Base-by-base conservation (phyloP, 2,797 vertebrate genomes). In the Podarcis lilfordi region DNA sequence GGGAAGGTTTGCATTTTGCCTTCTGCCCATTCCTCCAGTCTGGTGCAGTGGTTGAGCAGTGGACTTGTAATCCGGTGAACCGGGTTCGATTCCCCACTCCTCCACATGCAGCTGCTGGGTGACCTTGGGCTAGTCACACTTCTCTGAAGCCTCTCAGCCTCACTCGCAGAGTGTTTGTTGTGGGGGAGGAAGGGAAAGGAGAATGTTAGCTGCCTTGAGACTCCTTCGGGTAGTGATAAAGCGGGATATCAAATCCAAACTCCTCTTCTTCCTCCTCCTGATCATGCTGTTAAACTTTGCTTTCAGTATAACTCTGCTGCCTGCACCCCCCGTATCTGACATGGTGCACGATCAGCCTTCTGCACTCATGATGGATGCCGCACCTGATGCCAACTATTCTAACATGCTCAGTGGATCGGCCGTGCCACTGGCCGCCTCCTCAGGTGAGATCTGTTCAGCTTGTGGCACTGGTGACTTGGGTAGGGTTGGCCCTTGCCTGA, bases 381-480 rank as follows among this genome's bases (percentile, higher is more conserved):
- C 85, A 84, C 25, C 61, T 86, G 83, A n/a, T 23, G 61, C 76
- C 74, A 94, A 9, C 81, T 89, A 66, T 89, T 93, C 91, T 45
- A 89, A 76, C 50, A 72, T 89, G 45, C 76, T 88, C 55, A 80
- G 80, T 80, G 87, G 82, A 40, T 43, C 32, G 1, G 7, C 91
- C 87, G 64, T 37, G 37, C 37, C 82, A 0, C 29, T 83, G 40
- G 4, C 32, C 17, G 32, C 91, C 17, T 59, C 92, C 23, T 89
- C 94, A 95, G 95, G 95, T 96, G 89, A 95, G 94, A 93, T 1
- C 45, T 0, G 0, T n/a, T 68, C 75, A 17, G n/a, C 0, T 37
- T 77, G 3, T 74, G 76, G 37, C 10, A 1, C 27, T n/a, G 75
- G 35, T 25, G 89, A 74, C 8, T 45, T 76, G 40, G 55, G 8